Base-by-base conservation (phyloP, 2,113 vertebrate species). In the Pelusios castaneus region DNA sequence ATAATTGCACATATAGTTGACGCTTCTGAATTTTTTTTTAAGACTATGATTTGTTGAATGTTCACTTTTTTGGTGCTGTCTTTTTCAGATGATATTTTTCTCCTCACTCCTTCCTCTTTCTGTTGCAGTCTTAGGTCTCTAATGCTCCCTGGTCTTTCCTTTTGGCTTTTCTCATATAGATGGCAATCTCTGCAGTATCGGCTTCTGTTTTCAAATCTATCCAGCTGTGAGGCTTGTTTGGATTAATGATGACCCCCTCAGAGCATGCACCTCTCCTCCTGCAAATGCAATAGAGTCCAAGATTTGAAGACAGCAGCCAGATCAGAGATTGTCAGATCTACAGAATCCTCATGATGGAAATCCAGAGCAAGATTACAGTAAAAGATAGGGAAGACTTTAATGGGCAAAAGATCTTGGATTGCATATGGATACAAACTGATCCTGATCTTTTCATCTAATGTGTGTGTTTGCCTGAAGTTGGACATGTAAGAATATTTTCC, bases 221-320 rank as follows among this genome's bases (percentile, higher is more conserved):
- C 58, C 16, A 1, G 16, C 94, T 97, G 88, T 91, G 92, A 60
- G 79, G 85, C 73, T 93, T 79, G 89, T 91, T 81, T 94, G 87
- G 91, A 94, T 97, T 94, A 91, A 95, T 77, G 94, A 89, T 80
- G 93, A 76, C n/a, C n/a, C 87, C 87, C 84, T 85, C 3, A 0
- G 70, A 92, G 88, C 0, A 2, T 83, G 73, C 22, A 6, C 89
- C 93, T 96, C 81, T 83, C 43, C 88, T 94, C 70, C 85, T 77
- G 84, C 73, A 89, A 95, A 95, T 91, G 91, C 85, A 52, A 70
- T 51, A 7, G 79, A 63, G 54, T 8, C 0, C 5, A 82, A 89
- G 92, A 84, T 88, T 85, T 88, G 87, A 96, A 94, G 91, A 7
- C 8, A 58, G 76, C 60, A 82, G 73, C 31, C 51, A 56, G 77